phyloP scores from a whole-genome alignment of 1,140 invertebrate genomes.

The Callitettix versicolor region DNA sequence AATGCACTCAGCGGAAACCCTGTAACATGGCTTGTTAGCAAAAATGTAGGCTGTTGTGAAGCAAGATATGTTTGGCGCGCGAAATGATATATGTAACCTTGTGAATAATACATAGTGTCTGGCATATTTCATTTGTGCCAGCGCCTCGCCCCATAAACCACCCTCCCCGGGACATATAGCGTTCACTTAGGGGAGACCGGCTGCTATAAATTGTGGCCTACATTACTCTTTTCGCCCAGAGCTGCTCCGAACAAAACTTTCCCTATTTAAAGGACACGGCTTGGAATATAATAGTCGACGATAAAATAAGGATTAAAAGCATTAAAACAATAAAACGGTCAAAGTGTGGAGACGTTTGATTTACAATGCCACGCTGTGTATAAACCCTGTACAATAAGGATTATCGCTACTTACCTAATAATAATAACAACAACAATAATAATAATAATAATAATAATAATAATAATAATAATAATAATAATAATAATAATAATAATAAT shows the following conservation, averaged over 20 bases:
- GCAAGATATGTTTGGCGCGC: neutral
- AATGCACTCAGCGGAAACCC: neutral
- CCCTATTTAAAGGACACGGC: constrained; percentile 3
- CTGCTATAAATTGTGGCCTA: constrained; percentile 3
- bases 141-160: constrained; percentile 10
- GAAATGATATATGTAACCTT: constrained; percentile 8
- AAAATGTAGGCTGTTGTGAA: constrained; percentile 1
- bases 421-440: too few species aligned
- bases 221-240: neutral
- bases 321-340: too few species aligned
- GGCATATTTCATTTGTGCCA: constrained; percentile 14
- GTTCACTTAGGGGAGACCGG: constrained; percentile 7
- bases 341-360: too few species aligned
- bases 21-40: constrained; percentile 9
- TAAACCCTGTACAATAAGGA: too few species aligned
- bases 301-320: too few species aligned
- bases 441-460: too few species aligned
- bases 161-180: constrained; percentile 7
- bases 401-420: too few species aligned
- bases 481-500: too few species aligned
- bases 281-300: too few species aligned
- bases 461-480: too few species aligned
- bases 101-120: constrained; percentile 14
- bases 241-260: neutral
- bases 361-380: too few species aligned